A percentile compares a stretch with the other conserved stretches of the same genome.
Conservation (phyloP, 2,113 vertebrate species). For the Prolemur simus region DNA sequence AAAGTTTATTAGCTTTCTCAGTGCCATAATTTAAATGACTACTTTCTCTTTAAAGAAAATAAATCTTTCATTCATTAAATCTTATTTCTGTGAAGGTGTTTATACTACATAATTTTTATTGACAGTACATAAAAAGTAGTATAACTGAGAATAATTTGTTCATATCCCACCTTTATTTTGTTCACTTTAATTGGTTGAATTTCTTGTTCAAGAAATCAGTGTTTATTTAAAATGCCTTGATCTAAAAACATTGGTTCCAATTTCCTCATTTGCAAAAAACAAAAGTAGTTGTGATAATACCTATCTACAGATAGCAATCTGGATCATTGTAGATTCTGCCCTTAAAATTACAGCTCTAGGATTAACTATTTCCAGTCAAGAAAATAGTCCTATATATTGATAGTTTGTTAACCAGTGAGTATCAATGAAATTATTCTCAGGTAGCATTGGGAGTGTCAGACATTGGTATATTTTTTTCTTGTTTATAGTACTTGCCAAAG, state of each 20-base stretch:
- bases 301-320: not conserved
- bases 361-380: not conserved
- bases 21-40: conserved; percentile 52
- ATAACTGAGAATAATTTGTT: not conserved
- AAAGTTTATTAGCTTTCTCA: conserved; percentile 28
- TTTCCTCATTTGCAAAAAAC: not conserved
- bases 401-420: not conserved
- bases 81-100: not conserved
- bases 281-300: not conserved
- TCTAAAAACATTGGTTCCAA: not conserved
- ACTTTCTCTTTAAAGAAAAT: conserved; percentile 16
- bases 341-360: not conserved
- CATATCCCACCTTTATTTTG: conserved; percentile 6
- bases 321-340: not conserved
- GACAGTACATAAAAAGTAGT: not conserved
- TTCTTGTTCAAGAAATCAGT: conserved; percentile 1
- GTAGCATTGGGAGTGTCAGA: not conserved
- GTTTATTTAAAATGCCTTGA: conserved; percentile 37
- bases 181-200: not conserved
- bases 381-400: not conserved
- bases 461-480: not conserved
- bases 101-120: not conserved
- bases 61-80: conserved; percentile 44
- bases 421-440: not conserved
- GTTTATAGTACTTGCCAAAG: not conserved